A percentile compares a stretch with the other conserved stretches of the same genome.
phyloP scores from a whole-genome alignment of 2,888 invertebrate species.

The Mythimna ferrago region DNA sequence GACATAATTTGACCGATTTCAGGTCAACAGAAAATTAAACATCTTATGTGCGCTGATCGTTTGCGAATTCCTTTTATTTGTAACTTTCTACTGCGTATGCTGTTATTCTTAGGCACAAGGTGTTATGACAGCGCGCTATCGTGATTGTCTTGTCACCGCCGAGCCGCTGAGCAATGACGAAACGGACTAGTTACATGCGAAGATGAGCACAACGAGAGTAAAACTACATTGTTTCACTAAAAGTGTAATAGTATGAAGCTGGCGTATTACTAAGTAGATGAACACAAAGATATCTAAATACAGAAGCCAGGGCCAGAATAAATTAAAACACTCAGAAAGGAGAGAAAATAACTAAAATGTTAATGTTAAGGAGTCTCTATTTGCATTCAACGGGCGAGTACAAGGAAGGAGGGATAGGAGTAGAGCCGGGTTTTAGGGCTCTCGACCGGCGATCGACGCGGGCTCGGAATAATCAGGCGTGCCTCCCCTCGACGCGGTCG shows the following conservation, averaged over 20 bases:
- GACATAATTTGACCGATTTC: slow-evolving; percentile 19
- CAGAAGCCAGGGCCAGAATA: slow-evolving; percentile 67
- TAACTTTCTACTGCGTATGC: slow-evolving; percentile 34
- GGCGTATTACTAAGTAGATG: slow-evolving; percentile 46
- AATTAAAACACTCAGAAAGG: slow-evolving; percentile 66
- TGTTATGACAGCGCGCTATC: slow-evolving; percentile 61
- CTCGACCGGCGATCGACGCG: slow-evolving; percentile 85
- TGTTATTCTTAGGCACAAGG: slow-evolving; percentile 57
- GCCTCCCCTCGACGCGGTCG: slow-evolving; percentile 88
- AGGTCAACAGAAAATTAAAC: slow-evolving; percentile 24
- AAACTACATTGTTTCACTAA: slow-evolving; percentile 61
- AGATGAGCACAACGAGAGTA: slow-evolving; percentile 66
- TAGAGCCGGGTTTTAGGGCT: slow-evolving; percentile 82
- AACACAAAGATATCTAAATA: slow-evolving; percentile 43
- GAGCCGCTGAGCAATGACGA: slow-evolving; percentile 64
- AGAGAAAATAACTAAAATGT: slow-evolving; percentile 74
- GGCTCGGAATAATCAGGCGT: slow-evolving; percentile 87
- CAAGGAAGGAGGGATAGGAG: slow-evolving; percentile 68
- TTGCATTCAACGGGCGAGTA: slow-evolving; percentile 81
- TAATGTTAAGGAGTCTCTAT: slow-evolving; percentile 76
- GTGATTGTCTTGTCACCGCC: slow-evolving; percentile 63
- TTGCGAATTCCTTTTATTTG: slow-evolving; percentile 30
- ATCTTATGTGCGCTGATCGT: slow-evolving; percentile 10
- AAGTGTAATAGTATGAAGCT: slow-evolving; percentile 59
- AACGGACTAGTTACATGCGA: slow-evolving; percentile 68